Base-by-base conservation (phyloP, 2,113 vertebrate genomes). In the Rousettus leschenaultii region DNA sequence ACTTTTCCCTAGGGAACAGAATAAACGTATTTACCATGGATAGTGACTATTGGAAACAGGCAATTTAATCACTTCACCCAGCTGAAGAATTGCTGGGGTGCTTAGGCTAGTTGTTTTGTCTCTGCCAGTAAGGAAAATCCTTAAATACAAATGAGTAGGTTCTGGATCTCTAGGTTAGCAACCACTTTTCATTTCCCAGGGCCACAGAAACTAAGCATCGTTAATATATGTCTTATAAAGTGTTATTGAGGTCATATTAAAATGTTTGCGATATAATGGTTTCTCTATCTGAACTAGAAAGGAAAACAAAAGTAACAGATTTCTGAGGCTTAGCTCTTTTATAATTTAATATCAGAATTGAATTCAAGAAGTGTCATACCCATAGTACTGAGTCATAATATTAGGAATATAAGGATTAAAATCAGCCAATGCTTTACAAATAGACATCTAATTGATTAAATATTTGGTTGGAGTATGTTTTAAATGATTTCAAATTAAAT, bases 141-240 rank as follows among this genome's bases (percentile, higher is more conserved):
- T 92, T 90, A 80, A 75, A 96, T 87, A 96, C 66, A 88, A 94
- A 82, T 77, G 45, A 24, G 43, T 48, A 88, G 30, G 22, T 90
- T 86, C 71, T 97, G 71, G 77, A 53, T 92, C 85, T 95, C 40
- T 93, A 97, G 61, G 94, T 79, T 86, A 89, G 79, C 74, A 94
- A 57, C 35, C 57, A 97, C 91, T 80, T 95, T 95, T 95, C 70
- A 90, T 92, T 96, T 96, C 51, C 28, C 79, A 84, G 19, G 86
- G 65, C 82, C 89, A 75, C 45, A 92, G 65, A 71, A 91, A 89
- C 35, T 19, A 82, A 91, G 66, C 86, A 61, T 96, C 87, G 91
- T 83, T 91, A 95, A 95, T 96, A 68, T 94, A 82, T 95, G 74
- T 96, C 94, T 89, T 96, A 16, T 94, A 95, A 96, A 96, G 91